Evolutionary conservation across 2,888 invertebrate genomes (phyloP), one percentile per base, ranked within the genome.

Genomic region (Mimumesa dahlbomi): DNA sequence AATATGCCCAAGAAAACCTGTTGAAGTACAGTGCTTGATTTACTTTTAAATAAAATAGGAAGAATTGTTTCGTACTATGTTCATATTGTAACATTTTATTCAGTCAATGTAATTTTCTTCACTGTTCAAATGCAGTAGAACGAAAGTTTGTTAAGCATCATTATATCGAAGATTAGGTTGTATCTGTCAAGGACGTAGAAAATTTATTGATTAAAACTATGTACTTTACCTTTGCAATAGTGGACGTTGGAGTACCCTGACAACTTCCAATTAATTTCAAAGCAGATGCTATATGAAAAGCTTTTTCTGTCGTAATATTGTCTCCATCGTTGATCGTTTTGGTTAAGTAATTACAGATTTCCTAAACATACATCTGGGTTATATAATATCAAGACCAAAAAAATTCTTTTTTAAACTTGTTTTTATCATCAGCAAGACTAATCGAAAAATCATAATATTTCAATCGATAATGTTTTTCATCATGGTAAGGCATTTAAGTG

Each of bases 241-340:
- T 82, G 11, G 92, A 84, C 1, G 91, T 89, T 6, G 93, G 92
- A 7, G 91, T 89, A 52, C 85, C 87, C 69, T 89, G 88, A 46
- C 93, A 92, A 61, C 91, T 92, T 1, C 92, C 91, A 1, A 95
- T 85, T 19, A 91, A 90, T 66, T 91, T 91, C 83, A 93, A 93
- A 2, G 93, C 92, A 53, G 93, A 93, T 7, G 94, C 91, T 1
- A 94, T 91, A 86, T 95, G 93, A 86, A 93, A 96, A 40, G 91
- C 84, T 4, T 90, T 90, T 70, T 92, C 92, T 0, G 90, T 84
- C 49, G 85, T 88, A 3, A 85, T 65, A 3, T 87, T 80, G 36
- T 88, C 89, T 2, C 89, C 86, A 62, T 89, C 86, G 2, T 76
- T 81, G 14, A 82, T 79, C 29, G 86, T 85, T 75, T 89, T 90